Base-by-base conservation (phyloP, 2,888 invertebrate genomes). In the Spisula subtruncata region DNA sequence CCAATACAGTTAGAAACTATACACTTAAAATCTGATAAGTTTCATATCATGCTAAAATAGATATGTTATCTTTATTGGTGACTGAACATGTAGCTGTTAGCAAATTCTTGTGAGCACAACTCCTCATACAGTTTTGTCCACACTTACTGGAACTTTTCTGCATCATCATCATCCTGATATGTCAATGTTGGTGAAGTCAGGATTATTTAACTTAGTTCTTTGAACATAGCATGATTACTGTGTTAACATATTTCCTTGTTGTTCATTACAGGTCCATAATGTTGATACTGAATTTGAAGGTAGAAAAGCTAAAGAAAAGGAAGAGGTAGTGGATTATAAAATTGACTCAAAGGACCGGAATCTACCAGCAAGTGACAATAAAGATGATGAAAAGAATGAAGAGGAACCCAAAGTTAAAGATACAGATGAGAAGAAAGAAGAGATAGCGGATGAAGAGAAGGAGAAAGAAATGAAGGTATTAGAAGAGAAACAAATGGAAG, bases 401-500 rank as follows among this genome's bases (percentile, higher is more conserved):
- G 66, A 75, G 16, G 18, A 75, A 75, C 16, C 29, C 1, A 35
- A 75, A 35, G 54, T 14, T n/a, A 87, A 81, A 83, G 82, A 85
- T 18, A 66, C 32, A 83, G 84, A 48, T 54, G 75, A 86, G 16
- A 51, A 88, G 41, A 48, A 60, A 18, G 46, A 56, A 18, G 60
- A 89, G 29, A 87, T 71, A 8, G 86, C 46, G 29, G 82, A 54
- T 56, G 79, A 83, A 48, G 90, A 90, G 75, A 86, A 90, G 20
- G 87, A 87, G 81, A 89, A 91, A 54, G 89, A 92, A 85, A 85
- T 88, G 66, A 86, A 89, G 60, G 89, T 89, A 83, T 89, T 87
- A 35, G 93, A 92, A 66, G 89, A 89, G 81, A 93, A 94, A 60
- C 91, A 93, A 71, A 85, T 93, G 29, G 93, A 90, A 54, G 82